A percentile compares a stretch with the other conserved stretches of the same genome.
Evolutionary conservation across 2,888 invertebrate species (phyloP).

Genomic region (Polietes domitor): DNA sequence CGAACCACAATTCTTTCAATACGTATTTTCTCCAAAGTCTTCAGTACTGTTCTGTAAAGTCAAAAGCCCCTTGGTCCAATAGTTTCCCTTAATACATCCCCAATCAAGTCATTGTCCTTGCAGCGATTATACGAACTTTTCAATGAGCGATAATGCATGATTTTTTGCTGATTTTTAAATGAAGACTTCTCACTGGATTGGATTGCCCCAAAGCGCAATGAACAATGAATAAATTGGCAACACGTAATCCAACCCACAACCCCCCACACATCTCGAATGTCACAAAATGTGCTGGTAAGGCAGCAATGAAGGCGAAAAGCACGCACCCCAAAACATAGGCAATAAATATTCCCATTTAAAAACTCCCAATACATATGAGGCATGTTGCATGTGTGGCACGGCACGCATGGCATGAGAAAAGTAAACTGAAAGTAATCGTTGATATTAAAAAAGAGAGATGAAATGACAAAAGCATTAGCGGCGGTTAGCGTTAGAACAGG

Average conservation of each 20-base stretch:
- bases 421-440: no score
- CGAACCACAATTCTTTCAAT: no score
- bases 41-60: no score
- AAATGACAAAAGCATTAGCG: slow-evolving; percentile 25
- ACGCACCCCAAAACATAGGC: slow-evolving; percentile 60
- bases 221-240: neutral
- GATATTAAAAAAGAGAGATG: neutral
- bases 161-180: neutral
- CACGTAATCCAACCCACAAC: neutral
- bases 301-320: slow-evolving; percentile 24
- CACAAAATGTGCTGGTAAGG: neutral
- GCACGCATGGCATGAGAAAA: no score
- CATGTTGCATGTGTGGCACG: no score
- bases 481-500: neutral
- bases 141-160: neutral
- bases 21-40: no score
- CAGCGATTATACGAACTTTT: no score
- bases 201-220: no score
- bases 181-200: slow-evolving; percentile 1
- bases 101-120: neutral
- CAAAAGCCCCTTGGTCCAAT: no score
- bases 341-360: slow-evolving; percentile 53
- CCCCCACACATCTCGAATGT: no score
- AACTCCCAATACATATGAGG: slow-evolving; percentile 30
- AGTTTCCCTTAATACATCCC: no score